Evolutionary conservation across 2,113 vertebrate genomes (phyloP), one percentile per base, ranked within the genome.

Genomic region (Menidia beryllina): DNA sequence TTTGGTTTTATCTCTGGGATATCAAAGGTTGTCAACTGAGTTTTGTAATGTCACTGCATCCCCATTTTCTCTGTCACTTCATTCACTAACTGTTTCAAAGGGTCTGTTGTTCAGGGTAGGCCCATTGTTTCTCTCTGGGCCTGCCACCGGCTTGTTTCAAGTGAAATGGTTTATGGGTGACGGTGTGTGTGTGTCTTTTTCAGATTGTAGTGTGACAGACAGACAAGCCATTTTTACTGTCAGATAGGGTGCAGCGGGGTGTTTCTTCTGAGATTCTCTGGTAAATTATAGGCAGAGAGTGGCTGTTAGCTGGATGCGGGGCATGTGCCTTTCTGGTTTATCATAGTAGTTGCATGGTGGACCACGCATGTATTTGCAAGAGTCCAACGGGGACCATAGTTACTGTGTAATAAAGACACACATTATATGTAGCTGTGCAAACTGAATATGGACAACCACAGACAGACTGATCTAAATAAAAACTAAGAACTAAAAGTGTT

Each of bases 1-100:
- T 34, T 34, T 34, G 1, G 24, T 26, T 45, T 69, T 49, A 57
- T 75, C 75, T 82, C 47, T 21, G 24, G 53, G 41, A 51, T 20
- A 72, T 61, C 69, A 7, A 7, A n/a, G 20, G 39, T 60, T 75
- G 53, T 65, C 48, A 63, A 54, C 21, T 20, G 13, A 17, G 24
- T 45, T 55, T 36, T 72, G 57, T 72, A 69, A 50, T 41, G 61
- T 66, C 70, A 66, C 59, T 36, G 30, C 34, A 56, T 74, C 25
- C 21, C 56, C 47, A 45, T 51, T 74, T 66, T 67, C 7, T 19
- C 48, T 65, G 66, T 60, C 62, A 67, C 41, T 26, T n/a, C 48
- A 36, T 69, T 39, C 21, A 21, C 38, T 26, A 30, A 25, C 50
- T 27, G 30, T 69, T 62, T 65, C 41, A 3, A 15, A 54, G 50